These are phyloP conservation scores for Myocastor coypus DNA, from an alignment of 2,113 vertebrate species.

Conservation along the genomic window DNA sequence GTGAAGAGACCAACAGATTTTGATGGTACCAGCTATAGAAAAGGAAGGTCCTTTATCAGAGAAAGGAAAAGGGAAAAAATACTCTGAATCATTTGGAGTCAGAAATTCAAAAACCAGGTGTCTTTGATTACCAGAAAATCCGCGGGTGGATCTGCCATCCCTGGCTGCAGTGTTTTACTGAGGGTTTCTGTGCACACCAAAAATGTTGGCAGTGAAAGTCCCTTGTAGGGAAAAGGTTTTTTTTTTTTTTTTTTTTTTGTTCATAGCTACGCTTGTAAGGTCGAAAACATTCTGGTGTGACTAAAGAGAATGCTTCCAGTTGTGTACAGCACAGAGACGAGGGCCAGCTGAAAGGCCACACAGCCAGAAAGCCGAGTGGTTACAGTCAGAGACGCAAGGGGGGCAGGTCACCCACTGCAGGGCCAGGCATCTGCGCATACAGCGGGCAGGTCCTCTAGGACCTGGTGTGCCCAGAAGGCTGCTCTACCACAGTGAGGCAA, in stretches of 20 bases:
- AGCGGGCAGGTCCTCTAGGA: conserved; percentile 45
- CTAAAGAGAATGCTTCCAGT: conserved; percentile 56
- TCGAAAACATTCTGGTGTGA: conserved; percentile 72
- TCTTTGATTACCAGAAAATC: conserved; percentile 83
- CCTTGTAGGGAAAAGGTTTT: conserved; percentile 46
- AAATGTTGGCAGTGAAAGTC: conserved; percentile 65
- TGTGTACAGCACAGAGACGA: conserved; percentile 30
- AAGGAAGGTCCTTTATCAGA: conserved; percentile 61
- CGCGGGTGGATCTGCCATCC: conserved; percentile 70
- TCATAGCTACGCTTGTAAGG: conserved; percentile 48
- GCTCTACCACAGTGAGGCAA: neutral
- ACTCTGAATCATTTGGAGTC: conserved; percentile 35
- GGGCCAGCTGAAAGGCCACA: conserved; percentile 53
- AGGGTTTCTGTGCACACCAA: conserved; percentile 70
- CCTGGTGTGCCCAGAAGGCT: neutral
- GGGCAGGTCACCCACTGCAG: conserved; percentile 73
- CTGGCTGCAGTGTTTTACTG: neutral
- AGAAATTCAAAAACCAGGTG: conserved; percentile 71
- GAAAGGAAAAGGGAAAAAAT: neutral
- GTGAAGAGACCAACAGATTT: conserved; percentile 68
- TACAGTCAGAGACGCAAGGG: conserved; percentile 71
- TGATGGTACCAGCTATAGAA: conserved; percentile 73
- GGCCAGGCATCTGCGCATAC: conserved; percentile 38
- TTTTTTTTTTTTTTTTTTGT: conserved; percentile 66
- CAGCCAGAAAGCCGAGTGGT: conserved; percentile 69